Base-by-base conservation (phyloP, 2,113 vertebrate species). In the Myanophis thanlyinensis region DNA sequence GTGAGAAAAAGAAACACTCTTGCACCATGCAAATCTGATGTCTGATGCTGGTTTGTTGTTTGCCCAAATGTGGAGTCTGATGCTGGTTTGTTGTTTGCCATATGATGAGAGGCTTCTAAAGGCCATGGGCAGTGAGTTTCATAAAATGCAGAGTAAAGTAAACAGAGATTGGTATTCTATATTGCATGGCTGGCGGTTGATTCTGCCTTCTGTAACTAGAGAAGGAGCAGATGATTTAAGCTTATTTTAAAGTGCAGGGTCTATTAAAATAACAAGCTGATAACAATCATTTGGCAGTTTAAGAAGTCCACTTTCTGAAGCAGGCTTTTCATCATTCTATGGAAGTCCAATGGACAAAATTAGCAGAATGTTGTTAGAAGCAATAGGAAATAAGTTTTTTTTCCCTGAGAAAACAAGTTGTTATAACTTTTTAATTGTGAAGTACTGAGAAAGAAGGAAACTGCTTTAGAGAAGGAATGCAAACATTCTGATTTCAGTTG, bases 221-320 rank as follows among this genome's bases (percentile, higher is more conserved):
- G 94, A 92, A 96, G 92, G 94, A 96, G 93, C 96, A 96, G 96
- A 96, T 97, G 96, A 96, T 90, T 85, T 92, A 90, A 95, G 93
- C 96, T 97, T 96, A 96, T 96, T 96, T 95, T 89, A 96, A 96
- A 94, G 95, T 93, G 92, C 49, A 91, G 92, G 92, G 93, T 93
- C 95, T 89, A 96, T 96, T 96, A 96, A 92, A 93, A 93, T 94
- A 93, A 95, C 93, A 94, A 95, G 93, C 95, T 95, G 95, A 93
- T 93, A 96, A 94, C 95, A 91, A 95, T 95, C 93, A 94, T 95
- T 96, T 91, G 89, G 94, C 94, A 62, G 52, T 95, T 0, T 91
- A 92, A 93, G 96, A 56, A 91, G 84, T 92, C 94, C 92, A 46
- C 95, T 94, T 93, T 93, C 92, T 94, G 11, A 89, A 35, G 30